Base-by-base conservation (phyloP, 2,113 vertebrate species). In the Misgurnus anguillicaudatus region DNA sequence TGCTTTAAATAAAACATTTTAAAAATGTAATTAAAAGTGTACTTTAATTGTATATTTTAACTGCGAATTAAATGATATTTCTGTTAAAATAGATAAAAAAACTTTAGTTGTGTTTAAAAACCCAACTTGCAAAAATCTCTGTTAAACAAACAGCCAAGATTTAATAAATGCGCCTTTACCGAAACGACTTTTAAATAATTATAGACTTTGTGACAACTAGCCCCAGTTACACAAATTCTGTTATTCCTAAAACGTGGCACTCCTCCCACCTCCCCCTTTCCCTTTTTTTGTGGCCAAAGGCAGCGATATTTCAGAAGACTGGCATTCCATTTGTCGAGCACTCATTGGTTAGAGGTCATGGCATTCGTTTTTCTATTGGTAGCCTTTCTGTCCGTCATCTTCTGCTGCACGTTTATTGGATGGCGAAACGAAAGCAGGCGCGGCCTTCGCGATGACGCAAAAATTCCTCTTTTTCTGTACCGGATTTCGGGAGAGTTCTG, bases 291-390 rank as follows among this genome's bases (percentile, higher is more conserved):
- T 31, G 3, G 57, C 82, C 45, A 0, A 9, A 2, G 61, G 81
- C 39, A 5, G 31, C 10, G 10, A 3, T 31, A 9, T 38, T 10
- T 63, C 0, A 5, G 16, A 16, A 2, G 9, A 19, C 0, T n/a
- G 6, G 7, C 0, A 6, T 73, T 83, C 83, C 42, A 87, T 45
- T 51, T 86, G 82, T 85, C 70, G 47, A 4, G 17, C 16, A 74
- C 48, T 86, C 62, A 89, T 92, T 91, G 90, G 90, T 19, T 66
- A 0, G 0, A 2, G 0, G 16, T 5, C 6, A 1, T 1, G 24
- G 16, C 2, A 19, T 48, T 17, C 13, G 2, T 51, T 2, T 48
- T 7, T 8, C 5, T 38, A 75, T 75, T 75, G 42, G 73, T 24
- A n/a, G 17, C 2, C 6, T n/a, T 0, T 17, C 4, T 14, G 21